Evolutionary conservation across 2,888 invertebrate genomes (phyloP).

Genomic region (Conistra vaccinii): DNA sequence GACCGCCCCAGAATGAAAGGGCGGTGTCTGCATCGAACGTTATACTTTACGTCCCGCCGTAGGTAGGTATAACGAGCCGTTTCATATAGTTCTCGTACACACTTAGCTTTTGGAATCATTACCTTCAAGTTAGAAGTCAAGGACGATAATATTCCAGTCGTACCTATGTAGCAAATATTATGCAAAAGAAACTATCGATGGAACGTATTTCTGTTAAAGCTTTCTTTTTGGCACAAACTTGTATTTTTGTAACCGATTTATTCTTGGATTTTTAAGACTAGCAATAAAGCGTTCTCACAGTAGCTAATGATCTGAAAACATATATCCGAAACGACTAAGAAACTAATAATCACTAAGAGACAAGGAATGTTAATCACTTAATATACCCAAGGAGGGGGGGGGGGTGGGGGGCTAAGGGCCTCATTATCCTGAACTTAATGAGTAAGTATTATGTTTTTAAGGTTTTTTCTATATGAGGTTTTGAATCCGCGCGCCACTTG

Average conservation of each 20-base stretch:
- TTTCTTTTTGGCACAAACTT: conserved; percentile 38
- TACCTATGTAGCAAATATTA: conserved; percentile 24
- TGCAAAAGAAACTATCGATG: conserved; percentile 18
- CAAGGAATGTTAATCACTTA: conserved; percentile 8
- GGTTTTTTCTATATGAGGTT: too few relatives aligned
- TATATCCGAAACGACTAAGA: neutral
- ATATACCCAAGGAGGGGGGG: neutral
- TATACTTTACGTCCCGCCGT: conserved; percentile 9
- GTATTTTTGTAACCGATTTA: conserved; percentile 36
- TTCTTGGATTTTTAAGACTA: conserved; percentile 37
- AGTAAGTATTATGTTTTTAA: too few relatives aligned
- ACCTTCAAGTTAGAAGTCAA: conserved; percentile 32
- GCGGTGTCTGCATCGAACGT: conserved; percentile 51
- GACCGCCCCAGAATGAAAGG: conserved; percentile 40
- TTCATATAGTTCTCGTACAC: conserved; percentile 4
- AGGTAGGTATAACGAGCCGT: conserved; percentile 11
- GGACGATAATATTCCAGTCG: conserved; percentile 14
- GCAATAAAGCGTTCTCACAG: conserved; percentile 10
- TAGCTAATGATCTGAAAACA: neutral
- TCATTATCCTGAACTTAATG: too few relatives aligned
- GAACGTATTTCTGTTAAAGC: conserved; percentile 17
- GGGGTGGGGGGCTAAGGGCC: too few relatives aligned
- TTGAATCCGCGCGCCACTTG: too few relatives aligned
- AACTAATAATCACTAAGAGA: neutral
- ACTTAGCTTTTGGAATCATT: conserved; percentile 6